A percentile compares a stretch with the other conserved stretches of the same genome.
phyloP scores from a whole-genome alignment of 37 sponge, comb jelly and placozoan species.

The Chondrosia reniformis region DNA sequence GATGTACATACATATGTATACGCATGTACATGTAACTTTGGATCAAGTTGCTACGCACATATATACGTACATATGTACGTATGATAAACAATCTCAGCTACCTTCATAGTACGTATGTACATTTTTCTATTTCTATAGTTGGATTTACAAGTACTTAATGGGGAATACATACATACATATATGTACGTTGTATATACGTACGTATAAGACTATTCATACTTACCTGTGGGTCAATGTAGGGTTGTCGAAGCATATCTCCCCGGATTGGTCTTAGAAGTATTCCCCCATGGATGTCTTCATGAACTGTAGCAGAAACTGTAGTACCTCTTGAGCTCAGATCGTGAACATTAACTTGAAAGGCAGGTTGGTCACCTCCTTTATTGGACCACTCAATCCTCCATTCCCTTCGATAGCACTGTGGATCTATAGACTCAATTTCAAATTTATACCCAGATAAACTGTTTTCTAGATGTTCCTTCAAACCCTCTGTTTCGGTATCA shows the following conservation, averaged over 20 bases:
- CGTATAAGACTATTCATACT: too few relatives aligned
- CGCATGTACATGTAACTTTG: too few relatives aligned
- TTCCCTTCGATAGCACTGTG: constrained; percentile 41
- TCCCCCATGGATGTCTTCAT: constrained; percentile 44
- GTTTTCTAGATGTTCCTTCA: constrained; percentile 36
- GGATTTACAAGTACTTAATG: too few relatives aligned
- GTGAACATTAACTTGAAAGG: constrained; percentile 25
- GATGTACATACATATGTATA: too few relatives aligned
- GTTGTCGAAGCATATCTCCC: constrained; percentile 78
- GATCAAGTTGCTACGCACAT: too few relatives aligned
- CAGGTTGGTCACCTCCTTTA: constrained; percentile 55
- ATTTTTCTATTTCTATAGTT: too few relatives aligned
- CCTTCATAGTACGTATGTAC: too few relatives aligned
- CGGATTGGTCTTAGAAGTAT: constrained; percentile 60
- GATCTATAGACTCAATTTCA: constrained; percentile 15
- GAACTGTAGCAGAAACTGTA: constrained; percentile 15
- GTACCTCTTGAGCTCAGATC: constrained; percentile 22
- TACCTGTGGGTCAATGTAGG: constrained; percentile 68
- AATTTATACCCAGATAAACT: constrained; percentile 31
- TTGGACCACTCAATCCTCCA: constrained; percentile 62
- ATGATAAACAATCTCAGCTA: too few relatives aligned
- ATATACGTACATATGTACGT: too few relatives aligned
- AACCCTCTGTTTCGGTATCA: background rate
- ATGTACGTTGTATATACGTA: too few relatives aligned
- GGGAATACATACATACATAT: too few relatives aligned